Evolutionary conservation across 1,140 invertebrate genomes (phyloP).

Genomic region (Plutomurus gul): DNA sequence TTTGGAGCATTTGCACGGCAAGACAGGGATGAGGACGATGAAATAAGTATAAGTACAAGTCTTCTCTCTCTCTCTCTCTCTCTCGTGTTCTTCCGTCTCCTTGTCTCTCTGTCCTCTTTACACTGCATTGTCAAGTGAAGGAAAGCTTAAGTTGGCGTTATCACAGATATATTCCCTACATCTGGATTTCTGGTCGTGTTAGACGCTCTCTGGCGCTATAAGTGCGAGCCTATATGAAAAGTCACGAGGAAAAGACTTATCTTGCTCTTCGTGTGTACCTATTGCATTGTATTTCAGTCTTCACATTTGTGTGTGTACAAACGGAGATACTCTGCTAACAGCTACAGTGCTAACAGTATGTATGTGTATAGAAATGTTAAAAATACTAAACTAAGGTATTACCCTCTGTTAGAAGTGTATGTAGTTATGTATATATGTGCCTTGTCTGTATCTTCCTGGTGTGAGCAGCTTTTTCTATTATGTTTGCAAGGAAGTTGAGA

Average conservation of each 20-base stretch:
- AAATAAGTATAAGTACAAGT: constrained; percentile 8
- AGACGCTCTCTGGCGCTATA: not conserved
- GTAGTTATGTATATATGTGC: not conserved
- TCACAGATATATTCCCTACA: not conserved
- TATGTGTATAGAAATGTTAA: too few relatives aligned
- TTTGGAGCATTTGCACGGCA: constrained; percentile 34
- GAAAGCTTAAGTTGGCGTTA: constrained; percentile 1
- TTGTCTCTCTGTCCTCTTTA: constrained; percentile 21
- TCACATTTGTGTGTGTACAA: too few relatives aligned
- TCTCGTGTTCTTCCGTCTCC: too few relatives aligned
- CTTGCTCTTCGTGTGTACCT: too few relatives aligned
- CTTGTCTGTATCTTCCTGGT: not conserved
- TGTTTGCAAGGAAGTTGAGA: not conserved
- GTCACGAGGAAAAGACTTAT: too few relatives aligned
- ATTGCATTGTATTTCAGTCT: too few relatives aligned
- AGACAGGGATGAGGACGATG: constrained; percentile 1
- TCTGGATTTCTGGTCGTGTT: not conserved
- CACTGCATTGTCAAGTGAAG: constrained; percentile 2
- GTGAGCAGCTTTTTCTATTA: not conserved
- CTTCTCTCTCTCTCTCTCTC: not conserved
- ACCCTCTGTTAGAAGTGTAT: too few relatives aligned
- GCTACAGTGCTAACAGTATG: too few relatives aligned
- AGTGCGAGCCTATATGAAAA: too few relatives aligned
- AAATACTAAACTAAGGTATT: too few relatives aligned
- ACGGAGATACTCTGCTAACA: too few relatives aligned